A percentile compares a stretch with the other conserved stretches of the same genome.
Conservation (phyloP, 1,140 invertebrate species). For the Drosophila kepulauana region DNA sequence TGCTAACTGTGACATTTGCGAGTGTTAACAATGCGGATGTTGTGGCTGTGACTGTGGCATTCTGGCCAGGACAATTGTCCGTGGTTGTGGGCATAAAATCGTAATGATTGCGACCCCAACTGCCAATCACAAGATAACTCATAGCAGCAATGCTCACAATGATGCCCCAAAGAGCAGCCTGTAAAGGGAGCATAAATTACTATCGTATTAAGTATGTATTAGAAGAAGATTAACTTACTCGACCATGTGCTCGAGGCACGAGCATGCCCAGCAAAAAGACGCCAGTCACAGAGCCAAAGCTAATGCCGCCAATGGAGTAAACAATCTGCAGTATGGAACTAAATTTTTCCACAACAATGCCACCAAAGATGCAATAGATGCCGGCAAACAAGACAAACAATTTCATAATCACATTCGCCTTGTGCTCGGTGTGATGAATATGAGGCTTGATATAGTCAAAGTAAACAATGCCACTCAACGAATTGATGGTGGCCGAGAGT, state of each 20-base stretch:
- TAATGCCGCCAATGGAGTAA: slow-evolving; percentile 87
- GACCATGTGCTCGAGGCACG: slow-evolving; percentile 88
- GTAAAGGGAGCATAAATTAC: background rate
- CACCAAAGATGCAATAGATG: slow-evolving; percentile 87
- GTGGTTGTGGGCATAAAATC: slow-evolving; percentile 85
- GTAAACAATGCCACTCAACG: slow-evolving; percentile 91
- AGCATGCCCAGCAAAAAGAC: slow-evolving; percentile 92
- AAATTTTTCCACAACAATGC: slow-evolving; percentile 88
- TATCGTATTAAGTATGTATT: no score
- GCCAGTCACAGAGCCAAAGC: slow-evolving; percentile 89
- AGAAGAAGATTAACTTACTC: slow-evolving; percentile 84
- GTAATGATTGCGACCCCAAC: slow-evolving; percentile 86
- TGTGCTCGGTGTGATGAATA: slow-evolving; percentile 85
- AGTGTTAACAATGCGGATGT: background rate
- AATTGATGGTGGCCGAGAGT: slow-evolving; percentile 90
- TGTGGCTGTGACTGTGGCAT: slow-evolving; percentile 42
- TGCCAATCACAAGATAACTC: slow-evolving; percentile 91
- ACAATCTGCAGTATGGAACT: slow-evolving; percentile 87
- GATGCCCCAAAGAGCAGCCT: slow-evolving; percentile 88
- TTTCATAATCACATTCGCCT: slow-evolving; percentile 89
- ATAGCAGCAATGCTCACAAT: slow-evolving; percentile 88
- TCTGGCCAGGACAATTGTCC: slow-evolving; percentile 86
- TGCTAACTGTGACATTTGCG: slow-evolving; percentile 3
- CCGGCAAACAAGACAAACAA: slow-evolving; percentile 86
- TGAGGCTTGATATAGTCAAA: slow-evolving; percentile 88